These are phyloP conservation scores for Hemiprocne comata DNA, from an alignment of 2,113 vertebrate genomes.

Conservation along the genomic window DNA sequence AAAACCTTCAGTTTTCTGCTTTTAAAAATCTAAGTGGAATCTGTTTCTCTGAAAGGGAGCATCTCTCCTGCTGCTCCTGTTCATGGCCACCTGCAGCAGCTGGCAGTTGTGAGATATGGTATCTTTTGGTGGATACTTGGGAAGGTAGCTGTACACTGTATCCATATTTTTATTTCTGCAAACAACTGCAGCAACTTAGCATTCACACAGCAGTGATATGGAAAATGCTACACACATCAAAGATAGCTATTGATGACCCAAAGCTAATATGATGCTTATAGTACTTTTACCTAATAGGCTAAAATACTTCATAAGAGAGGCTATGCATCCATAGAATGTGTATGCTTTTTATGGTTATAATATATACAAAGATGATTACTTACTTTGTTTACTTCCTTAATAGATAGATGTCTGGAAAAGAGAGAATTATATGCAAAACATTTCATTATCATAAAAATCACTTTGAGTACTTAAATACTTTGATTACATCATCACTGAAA, in stretches of 20 bases:
- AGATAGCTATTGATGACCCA: neutral
- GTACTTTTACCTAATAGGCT: neutral
- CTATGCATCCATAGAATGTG: neutral
- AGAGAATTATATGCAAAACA: neutral
- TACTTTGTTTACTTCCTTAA: conserved; percentile 32
- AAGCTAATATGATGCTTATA: neutral
- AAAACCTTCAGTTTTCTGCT: neutral
- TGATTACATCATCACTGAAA: neutral
- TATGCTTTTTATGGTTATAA: neutral
- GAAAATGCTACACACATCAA: neutral
- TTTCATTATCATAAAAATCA: neutral
- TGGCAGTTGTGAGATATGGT: neutral
- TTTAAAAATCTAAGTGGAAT: neutral
- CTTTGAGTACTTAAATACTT: neutral
- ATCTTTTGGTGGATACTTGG: neutral
- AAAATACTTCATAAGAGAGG: neutral
- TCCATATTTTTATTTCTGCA: neutral
- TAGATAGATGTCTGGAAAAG: conserved; percentile 35
- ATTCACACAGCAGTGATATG: neutral
- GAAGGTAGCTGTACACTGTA: neutral
- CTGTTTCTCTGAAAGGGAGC: neutral
- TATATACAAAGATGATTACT: conserved; percentile 7
- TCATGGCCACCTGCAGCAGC: neutral
- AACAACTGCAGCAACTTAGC: neutral
- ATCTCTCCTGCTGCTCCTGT: neutral